A percentile compares a stretch with the other conserved stretches of the same genome.
Evolutionary conservation across 2,888 invertebrate species (phyloP).

Genomic region (Orgyia antiqua): DNA sequence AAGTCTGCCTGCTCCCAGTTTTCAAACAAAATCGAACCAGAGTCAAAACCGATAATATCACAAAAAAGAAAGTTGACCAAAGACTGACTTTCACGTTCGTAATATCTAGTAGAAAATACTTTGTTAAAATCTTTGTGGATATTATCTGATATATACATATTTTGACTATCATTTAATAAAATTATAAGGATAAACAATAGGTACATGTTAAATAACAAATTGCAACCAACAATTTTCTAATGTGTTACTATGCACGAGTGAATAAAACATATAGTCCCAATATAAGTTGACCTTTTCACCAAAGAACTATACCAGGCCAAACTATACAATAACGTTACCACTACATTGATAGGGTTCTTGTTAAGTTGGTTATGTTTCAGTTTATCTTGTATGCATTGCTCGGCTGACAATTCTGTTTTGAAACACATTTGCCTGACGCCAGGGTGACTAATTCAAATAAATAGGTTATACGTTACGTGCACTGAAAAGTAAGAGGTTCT

Average conservation of each 20-base stretch:
- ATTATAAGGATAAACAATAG: no score
- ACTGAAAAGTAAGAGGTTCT: constrained; percentile 4
- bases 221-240: no score
- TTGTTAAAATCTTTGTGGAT: no score
- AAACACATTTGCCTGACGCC: constrained; percentile 20
- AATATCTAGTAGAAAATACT: no score
- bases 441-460: constrained; percentile 28
- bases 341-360: constrained; percentile 5
- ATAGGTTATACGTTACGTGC: constrained; percentile 18
- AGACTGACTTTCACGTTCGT: no score
- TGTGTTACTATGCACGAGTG: constrained; percentile 20
- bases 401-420: constrained; percentile 29
- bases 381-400: constrained; percentile 35
- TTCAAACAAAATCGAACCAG: no score
- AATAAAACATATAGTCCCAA: constrained; percentile 20
- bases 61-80: no score
- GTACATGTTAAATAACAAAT: no score
- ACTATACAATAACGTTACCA: not conserved
- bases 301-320: not conserved
- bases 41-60: no score
- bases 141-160: no score
- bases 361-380: constrained; percentile 12
- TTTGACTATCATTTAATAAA: no score
- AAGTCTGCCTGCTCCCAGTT: no score
- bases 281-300: constrained; percentile 5